Conservation (phyloP, 2,888 invertebrate genomes). For the Caenorhabditis imperialis region DNA sequence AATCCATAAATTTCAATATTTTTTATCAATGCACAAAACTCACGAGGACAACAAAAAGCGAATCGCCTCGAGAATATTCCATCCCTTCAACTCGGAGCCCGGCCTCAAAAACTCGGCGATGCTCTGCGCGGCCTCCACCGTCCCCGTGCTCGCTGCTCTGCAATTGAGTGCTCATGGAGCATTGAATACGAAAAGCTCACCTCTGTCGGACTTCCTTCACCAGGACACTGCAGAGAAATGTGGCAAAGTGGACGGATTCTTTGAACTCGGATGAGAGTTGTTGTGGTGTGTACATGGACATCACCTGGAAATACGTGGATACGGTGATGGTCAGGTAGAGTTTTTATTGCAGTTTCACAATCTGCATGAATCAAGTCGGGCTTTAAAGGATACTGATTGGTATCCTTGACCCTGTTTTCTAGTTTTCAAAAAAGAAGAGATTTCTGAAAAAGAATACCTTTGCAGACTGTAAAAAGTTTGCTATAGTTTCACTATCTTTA, state of each 20-base stretch:
- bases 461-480: no score
- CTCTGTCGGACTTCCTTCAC: conserved; percentile 81
- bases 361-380: no score
- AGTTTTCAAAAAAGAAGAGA: no score
- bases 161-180: not conserved
- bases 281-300: conserved; percentile 72
- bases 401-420: no score
- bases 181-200: conserved; percentile 8
- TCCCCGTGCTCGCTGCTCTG: conserved; percentile 90
- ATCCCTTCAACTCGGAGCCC: conserved; percentile 66
- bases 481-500: not conserved
- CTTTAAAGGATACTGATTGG: no score
- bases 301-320: conserved; percentile 63
- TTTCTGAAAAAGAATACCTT: no score
- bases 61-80: conserved; percentile 69
- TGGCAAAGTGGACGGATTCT: conserved; percentile 86
- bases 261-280: conserved; percentile 98
- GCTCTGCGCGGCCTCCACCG: conserved; percentile 93
- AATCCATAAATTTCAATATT: no score
- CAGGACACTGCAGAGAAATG: conserved; percentile 78
- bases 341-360: no score
- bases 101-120: conserved; percentile 97
- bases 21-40: no score
- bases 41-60: conserved; percentile 61
- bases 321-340: no score